A percentile compares a stretch with the other conserved stretches of the same genome.
Evolutionary conservation across 2,113 vertebrate species (phyloP).

Genomic region (Cynocephalus volans): DNA sequence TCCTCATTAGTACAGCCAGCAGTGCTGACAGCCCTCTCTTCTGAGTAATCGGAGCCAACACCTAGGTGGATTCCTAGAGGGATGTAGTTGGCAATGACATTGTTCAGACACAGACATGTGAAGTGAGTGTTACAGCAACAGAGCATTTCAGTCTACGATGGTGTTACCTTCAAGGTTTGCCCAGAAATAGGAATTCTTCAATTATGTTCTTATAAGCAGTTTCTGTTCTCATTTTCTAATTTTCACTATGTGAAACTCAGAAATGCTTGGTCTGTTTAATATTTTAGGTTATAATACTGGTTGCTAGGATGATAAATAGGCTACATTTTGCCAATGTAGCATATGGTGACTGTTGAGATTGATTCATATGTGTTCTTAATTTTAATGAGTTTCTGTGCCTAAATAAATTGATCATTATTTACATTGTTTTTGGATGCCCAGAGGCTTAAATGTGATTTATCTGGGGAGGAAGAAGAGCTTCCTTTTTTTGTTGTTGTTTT

Average conservation of each 20-base stretch:
- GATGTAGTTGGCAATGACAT: neutral
- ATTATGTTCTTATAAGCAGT: neutral
- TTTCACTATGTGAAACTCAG: neutral
- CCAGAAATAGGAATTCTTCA: neutral
- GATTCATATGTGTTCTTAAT: constrained; percentile 47
- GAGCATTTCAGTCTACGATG: neutral
- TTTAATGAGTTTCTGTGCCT: constrained; percentile 52
- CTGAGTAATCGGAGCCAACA: neutral
- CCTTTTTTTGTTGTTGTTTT: too few species aligned
- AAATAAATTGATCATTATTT: constrained; percentile 14
- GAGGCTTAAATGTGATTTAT: constrained; percentile 53
- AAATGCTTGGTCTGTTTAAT: constrained; percentile 7
- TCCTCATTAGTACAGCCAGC: neutral
- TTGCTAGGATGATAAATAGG: constrained; percentile 62
- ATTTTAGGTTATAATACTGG: constrained; percentile 57
- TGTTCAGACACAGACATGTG: neutral
- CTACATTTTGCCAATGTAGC: neutral
- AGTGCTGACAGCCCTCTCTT: neutral
- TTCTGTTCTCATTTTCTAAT: neutral
- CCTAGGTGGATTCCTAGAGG: neutral
- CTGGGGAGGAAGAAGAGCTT: neutral
- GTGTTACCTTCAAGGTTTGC: neutral
- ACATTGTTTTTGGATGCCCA: constrained; percentile 13
- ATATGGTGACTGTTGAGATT: constrained; percentile 15
- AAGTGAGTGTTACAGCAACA: neutral